Evolutionary conservation across 2,113 vertebrate species (phyloP), one percentile per base, ranked within the genome.

Genomic region (Penelope pileata): DNA sequence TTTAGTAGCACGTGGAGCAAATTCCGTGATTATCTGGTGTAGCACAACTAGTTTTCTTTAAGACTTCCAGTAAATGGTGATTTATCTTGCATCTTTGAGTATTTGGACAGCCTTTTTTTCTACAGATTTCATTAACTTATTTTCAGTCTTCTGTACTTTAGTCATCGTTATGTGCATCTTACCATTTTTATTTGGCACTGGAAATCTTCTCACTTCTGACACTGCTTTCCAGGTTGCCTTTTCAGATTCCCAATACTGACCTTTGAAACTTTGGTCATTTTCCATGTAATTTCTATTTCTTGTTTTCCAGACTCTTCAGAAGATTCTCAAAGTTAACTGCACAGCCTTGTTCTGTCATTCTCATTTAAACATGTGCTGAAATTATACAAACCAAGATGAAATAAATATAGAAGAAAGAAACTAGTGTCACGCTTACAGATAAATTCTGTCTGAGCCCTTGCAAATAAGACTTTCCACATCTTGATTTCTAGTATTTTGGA

Each of bases 91-190:
- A 12, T 69, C 21, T 23, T 42, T 60, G 10, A 12, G 21, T 84
- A 13, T 13, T 82, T 83, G 53, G 13, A 4, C 45, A 7, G 76
- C 62, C 27, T 66, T 92, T 73, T 88, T 88, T 66, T 70, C 13
- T n/a, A 0, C 19, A 12, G 8, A 8, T 67, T 79, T 50, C 11
- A n/a, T 10, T n/a, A 15, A 5, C 1, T 9, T 40, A 47, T 32
- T 88, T 56, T 82, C 40, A 47, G 7, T 78, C 32, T 76, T 67
- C 54, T 5, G 5, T 77, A 27, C 10, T 29, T 47, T 4, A 18
- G 14, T 40, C 22, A 50, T 40, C 3, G 34, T 29, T 58, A 32
- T 38, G 32, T 47, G 30, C 2, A 5, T 45, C 21, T 77, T 34
- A 3, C 7, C 2, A 23, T 48, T n/a, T 43, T 53, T 32, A 43